A percentile compares a stretch with the other conserved stretches of the same genome.
Conservation (phyloP, 2,113 vertebrate genomes). For the Ptilorrhoa leucosticta region DNA sequence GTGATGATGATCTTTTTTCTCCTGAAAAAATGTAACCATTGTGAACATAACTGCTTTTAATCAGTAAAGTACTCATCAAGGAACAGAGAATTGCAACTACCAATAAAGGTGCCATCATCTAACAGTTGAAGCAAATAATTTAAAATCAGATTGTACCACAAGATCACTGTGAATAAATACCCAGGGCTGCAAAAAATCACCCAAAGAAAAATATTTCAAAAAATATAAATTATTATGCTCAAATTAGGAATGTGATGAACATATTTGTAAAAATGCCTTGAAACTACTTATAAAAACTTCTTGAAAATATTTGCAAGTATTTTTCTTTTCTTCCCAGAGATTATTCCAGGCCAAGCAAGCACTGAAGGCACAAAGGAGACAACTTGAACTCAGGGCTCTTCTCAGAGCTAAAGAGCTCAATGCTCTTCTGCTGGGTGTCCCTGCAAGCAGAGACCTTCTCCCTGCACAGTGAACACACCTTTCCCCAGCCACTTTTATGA, state of each 20-base stretch:
- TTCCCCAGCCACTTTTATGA: background rate
- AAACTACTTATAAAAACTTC: background rate
- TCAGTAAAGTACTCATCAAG: background rate
- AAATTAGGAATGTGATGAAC: background rate
- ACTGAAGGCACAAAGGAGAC: background rate
- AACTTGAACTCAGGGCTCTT: background rate
- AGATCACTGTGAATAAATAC: background rate
- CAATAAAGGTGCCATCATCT: background rate
- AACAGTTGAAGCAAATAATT: background rate
- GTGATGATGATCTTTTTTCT: background rate
- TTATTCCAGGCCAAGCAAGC: background rate
- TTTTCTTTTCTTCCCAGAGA: background rate
- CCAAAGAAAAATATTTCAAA: background rate
- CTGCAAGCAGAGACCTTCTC: background rate
- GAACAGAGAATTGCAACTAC: background rate
- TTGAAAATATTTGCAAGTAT: background rate
- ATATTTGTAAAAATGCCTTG: background rate
- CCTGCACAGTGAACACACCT: background rate
- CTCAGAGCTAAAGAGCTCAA: background rate
- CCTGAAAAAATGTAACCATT: background rate
- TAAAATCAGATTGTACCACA: background rate
- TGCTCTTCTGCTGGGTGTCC: background rate
- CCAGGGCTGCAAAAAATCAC: accelerated
- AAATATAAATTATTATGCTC: background rate
- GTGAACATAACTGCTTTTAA: background rate